Evolutionary conservation across 2,113 vertebrate species (phyloP), one percentile per base, ranked within the genome.

Genomic region (Loxodonta africana): DNA sequence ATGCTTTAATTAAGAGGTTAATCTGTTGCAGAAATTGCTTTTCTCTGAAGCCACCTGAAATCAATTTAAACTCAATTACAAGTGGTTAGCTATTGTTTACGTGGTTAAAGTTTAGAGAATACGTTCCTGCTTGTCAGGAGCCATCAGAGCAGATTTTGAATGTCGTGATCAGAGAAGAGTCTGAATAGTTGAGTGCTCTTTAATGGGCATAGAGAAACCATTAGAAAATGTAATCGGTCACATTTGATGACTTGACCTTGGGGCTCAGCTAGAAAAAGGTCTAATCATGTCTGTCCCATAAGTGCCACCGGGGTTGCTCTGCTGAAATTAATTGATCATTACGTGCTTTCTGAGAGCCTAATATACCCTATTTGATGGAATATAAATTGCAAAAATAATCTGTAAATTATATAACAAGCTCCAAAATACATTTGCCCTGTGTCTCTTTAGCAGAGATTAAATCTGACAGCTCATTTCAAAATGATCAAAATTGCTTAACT

Each of bases 21-120:
- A 99, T 99, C 98, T 98, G 97, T 98, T 98, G 97, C 95, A 98
- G 98, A 99, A 98, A 99, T 99, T 99, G 98, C 98, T 99, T 99
- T 99, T 98, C 98, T 99, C 98, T 98, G 98, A 99, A 99, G 98
- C 99, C 99, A 99, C 98, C 99, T 99, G 99, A 99, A 99, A 99
- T 99, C 98, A 99, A 98, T 99, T 99, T 99, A 98, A 99, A 98
- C 97, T 95, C 98, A 99, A 99, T 99, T 99, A 98, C 97, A 98
- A 98, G 98, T 93, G 98, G 97, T 99, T 99, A 99, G 98, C 98
- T 98, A 98, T 99, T 99, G 99, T 99, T 98, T 98, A 98, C 98
- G 95, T 98, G 95, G 98, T 98, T 98, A 98, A 98, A 98, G 98
- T 98, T 98, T 98, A 98, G 96, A 98, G 98, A 98, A 98, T 98